Evolutionary conservation across 2,797 vertebrate species (phyloP).

Genomic region (Anabas testudineus): DNA sequence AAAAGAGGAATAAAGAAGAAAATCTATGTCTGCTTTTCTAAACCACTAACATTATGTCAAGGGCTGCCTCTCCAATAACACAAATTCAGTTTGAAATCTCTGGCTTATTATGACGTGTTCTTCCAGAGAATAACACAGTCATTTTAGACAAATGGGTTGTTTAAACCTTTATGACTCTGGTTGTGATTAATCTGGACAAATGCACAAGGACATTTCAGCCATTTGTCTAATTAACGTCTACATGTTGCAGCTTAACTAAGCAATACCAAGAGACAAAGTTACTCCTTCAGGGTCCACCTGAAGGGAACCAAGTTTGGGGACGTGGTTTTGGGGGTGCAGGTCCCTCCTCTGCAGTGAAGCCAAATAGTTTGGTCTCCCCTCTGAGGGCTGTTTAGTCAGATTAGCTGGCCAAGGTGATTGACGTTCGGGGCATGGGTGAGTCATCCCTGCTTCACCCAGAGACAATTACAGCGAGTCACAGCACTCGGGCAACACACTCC

Average conservation of each 20-base stretch:
- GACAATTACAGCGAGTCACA: slow-evolving; percentile 61
- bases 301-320: slow-evolving; percentile 12
- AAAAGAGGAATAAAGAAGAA: slow-evolving; percentile 31
- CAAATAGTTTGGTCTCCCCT: slow-evolving; percentile 44
- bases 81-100: slow-evolving; percentile 44
- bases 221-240: slow-evolving; percentile 49
- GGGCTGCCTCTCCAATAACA: slow-evolving; percentile 10
- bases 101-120: too few relatives aligned
- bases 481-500: slow-evolving; percentile 35
- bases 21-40: slow-evolving; percentile 42
- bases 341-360: slow-evolving; percentile 37
- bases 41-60: slow-evolving; percentile 34
- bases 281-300: slow-evolving; percentile 24
- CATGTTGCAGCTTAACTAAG: slow-evolving; percentile 26
- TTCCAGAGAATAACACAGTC: slow-evolving; percentile 27
- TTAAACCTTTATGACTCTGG: slow-evolving; percentile 32
- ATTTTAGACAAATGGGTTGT: slow-evolving; percentile 49
- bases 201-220: slow-evolving; percentile 44
- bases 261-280: slow-evolving; percentile 33
- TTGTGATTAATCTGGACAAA: slow-evolving; percentile 33
- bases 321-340: slow-evolving; percentile 29
- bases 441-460: slow-evolving; percentile 64
- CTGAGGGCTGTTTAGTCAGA: slow-evolving; percentile 52
- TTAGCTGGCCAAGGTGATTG: slow-evolving; percentile 60
- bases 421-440: slow-evolving; percentile 65